A percentile compares a stretch with the other conserved stretches of the same genome.
phyloP scores from a whole-genome alignment of 2,113 vertebrate genomes.

The Nesoenas mayeri region DNA sequence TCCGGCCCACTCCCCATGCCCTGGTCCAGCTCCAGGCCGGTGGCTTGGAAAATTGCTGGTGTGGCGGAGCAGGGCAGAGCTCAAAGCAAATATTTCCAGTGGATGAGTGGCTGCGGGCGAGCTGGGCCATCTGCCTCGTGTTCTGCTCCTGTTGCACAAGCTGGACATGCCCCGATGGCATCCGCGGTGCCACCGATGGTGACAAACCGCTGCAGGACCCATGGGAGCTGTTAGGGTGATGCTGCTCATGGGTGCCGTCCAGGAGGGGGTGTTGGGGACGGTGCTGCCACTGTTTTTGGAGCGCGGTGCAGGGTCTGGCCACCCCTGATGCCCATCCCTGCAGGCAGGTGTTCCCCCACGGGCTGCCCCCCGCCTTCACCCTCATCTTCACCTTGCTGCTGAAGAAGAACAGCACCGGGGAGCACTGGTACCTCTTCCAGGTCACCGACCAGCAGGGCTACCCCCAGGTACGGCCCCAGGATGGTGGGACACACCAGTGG shows the following conservation, averaged over 20 bases:
- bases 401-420: constrained; percentile 86
- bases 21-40: neutral
- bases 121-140: neutral
- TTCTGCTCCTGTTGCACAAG: neutral
- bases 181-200: neutral
- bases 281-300: neutral
- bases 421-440: constrained; percentile 91
- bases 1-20: neutral
- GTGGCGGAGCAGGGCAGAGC: neutral
- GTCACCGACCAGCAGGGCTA: constrained; percentile 87
- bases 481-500: rapidly evolving
- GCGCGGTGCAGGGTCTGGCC: rapidly evolving
- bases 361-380: constrained; percentile 87
- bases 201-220: too few relatives aligned
- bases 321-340: neutral
- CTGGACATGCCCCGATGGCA: neutral
- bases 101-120: neutral
- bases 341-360: constrained; percentile 88
- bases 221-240: neutral
- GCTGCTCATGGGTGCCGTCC: too few relatives aligned
- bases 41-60: neutral
- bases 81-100: neutral
- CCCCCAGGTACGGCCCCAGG: constrained; percentile 81
- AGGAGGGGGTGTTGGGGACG: neutral
- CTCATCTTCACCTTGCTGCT: constrained; percentile 88